These are phyloP conservation scores for Drosophila grimshawi DNA, from an alignment of 1,140 invertebrate genomes.

Conservation along the genomic window DNA sequence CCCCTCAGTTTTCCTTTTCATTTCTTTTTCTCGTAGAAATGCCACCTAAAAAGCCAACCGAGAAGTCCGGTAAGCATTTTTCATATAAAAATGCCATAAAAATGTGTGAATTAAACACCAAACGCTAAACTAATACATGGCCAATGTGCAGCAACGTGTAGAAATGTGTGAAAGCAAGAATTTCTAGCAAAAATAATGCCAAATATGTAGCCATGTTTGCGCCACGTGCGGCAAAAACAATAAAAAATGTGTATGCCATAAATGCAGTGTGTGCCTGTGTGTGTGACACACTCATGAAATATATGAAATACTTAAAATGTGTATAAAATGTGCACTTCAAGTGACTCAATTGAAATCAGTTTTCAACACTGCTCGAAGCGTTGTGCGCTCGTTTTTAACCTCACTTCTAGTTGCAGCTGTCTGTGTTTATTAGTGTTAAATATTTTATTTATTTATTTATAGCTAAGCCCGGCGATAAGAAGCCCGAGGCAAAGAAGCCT, in stretches of 20 bases:
- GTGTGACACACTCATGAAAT: too few relatives aligned
- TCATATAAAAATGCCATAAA: slow-evolving; percentile 66
- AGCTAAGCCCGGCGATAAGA: slow-evolving; percentile 83
- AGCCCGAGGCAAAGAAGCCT: slow-evolving; percentile 82
- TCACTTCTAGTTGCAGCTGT: slow-evolving; percentile 49
- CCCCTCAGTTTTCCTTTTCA: slow-evolving; percentile 79
- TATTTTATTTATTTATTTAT: slow-evolving; percentile 35
- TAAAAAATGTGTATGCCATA: slow-evolving; percentile 1
- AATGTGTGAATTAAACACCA: slow-evolving; percentile 44
- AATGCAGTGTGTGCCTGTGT: too few relatives aligned
- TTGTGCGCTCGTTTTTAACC: slow-evolving; percentile 61
- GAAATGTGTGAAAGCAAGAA: slow-evolving; percentile 22
- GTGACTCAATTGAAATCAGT: slow-evolving; percentile 6
- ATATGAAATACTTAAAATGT: neutral
- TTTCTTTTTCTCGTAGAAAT: slow-evolving; percentile 86
- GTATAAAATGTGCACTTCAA: neutral
- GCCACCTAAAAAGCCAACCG: slow-evolving; percentile 88
- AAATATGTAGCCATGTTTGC: slow-evolving; percentile 35
- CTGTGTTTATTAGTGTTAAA: slow-evolving; percentile 61
- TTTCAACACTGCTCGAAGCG: slow-evolving; percentile 1
- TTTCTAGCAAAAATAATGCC: slow-evolving; percentile 45
- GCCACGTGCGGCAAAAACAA: slow-evolving; percentile 68
- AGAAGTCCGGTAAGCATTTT: slow-evolving; percentile 87
- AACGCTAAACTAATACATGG: slow-evolving; percentile 42
- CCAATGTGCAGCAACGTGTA: slow-evolving; percentile 11